phyloP scores from a whole-genome alignment of 1,140 invertebrate genomes.

The Brevipalpus yothersi region DNA sequence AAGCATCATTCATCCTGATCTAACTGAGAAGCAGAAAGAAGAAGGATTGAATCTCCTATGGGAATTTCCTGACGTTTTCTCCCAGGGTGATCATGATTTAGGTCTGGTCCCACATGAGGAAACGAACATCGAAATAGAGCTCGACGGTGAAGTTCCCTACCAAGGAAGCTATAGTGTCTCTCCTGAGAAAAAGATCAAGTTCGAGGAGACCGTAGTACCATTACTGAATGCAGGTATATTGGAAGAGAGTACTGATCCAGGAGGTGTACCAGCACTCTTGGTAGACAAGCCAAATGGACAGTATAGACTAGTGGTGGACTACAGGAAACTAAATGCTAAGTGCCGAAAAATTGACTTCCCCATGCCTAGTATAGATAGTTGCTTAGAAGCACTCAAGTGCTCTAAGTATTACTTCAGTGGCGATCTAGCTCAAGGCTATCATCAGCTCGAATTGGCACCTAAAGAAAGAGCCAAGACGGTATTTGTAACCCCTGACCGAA shows the following conservation, averaged over 20 bases:
- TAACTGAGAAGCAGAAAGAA: background rate
- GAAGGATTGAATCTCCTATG: background rate
- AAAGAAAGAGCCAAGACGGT: slow-evolving; percentile 15
- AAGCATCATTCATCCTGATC: background rate
- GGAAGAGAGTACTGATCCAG: background rate
- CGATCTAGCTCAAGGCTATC: slow-evolving; percentile 9
- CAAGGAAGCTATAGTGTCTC: background rate
- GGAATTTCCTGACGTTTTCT: background rate
- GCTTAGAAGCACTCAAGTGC: background rate
- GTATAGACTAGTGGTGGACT: slow-evolving; percentile 25
- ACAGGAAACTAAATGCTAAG: slow-evolving; percentile 18
- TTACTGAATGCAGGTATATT: background rate
- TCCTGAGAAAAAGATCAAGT: background rate
- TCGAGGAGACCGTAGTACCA: background rate
- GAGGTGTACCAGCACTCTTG: slow-evolving; percentile 9
- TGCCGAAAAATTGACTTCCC: slow-evolving; percentile 25
- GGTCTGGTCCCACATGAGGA: background rate
- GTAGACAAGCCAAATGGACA: slow-evolving; percentile 24
- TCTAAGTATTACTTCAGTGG: background rate
- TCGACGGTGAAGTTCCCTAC: background rate
- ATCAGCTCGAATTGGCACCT: slow-evolving; percentile 3
- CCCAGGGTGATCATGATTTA: background rate
- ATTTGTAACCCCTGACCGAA: slow-evolving; percentile 19
- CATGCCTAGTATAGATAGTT: slow-evolving; percentile 20
- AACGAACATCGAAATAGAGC: background rate